phyloP scores from a whole-genome alignment of 37 sponge, comb jelly and placozoan species.

The Axinella damicornis region DNA sequence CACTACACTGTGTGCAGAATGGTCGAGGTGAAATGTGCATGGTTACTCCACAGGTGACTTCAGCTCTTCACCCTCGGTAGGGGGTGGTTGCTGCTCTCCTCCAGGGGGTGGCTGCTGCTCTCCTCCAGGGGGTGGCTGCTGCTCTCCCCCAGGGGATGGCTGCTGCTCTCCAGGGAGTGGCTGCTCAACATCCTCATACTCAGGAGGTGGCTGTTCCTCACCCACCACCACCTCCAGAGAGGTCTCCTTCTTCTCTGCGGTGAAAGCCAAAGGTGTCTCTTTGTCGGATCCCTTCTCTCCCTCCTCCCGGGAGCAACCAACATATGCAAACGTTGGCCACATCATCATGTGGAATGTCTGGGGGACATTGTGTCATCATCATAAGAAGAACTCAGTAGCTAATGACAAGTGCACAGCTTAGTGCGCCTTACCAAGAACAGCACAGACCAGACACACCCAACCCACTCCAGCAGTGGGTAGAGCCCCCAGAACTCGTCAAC shows the following conservation, averaged over 20 bases:
- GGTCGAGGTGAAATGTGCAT: no score
- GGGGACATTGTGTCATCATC: no score
- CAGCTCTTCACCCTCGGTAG: no score
- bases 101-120: neutral
- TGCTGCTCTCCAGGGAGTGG: neutral
- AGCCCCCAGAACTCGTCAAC: conserved; percentile 36
- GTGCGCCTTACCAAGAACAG: conserved; percentile 40
- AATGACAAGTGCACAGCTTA: no score
- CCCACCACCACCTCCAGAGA: no score
- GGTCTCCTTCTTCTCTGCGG: no score
- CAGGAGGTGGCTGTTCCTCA: neutral
- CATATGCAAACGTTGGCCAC: conserved; percentile 19
- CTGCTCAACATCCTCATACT: neutral
- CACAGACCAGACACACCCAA: conserved; percentile 8
- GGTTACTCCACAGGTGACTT: no score
- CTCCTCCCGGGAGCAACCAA: conserved; percentile 5
- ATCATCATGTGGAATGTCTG: conserved; percentile 43
- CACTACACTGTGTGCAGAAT: no score
- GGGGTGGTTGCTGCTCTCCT: no score
- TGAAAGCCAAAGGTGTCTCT: neutral
- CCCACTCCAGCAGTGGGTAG: conserved; percentile 41
- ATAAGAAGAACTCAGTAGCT: no score
- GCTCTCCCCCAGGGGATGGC: neutral
- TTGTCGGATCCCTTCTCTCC: conserved; percentile 5
- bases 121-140: neutral